Evolutionary conservation across 2,797 vertebrate genomes (phyloP), one percentile per base, ranked within the genome.

Genomic region (Podarcis lilfordi): DNA sequence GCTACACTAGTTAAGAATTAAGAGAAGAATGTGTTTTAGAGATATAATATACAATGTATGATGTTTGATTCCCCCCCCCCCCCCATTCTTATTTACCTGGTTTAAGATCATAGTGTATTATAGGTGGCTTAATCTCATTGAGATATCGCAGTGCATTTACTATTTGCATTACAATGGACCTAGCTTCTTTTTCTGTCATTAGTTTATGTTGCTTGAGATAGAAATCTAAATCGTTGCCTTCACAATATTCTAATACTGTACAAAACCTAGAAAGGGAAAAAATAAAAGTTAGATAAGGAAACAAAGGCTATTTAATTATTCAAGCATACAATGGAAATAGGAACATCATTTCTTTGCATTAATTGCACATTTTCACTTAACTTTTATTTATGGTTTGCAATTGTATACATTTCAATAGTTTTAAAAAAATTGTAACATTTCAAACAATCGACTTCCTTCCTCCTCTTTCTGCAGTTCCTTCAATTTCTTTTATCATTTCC

Each of bases 131-230:
- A 96, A 99, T 99, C 96, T 99, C 98, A 96, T 99, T 99, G 96
- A 99, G 98, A 97, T 99, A 99, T 95, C 98, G 98, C 97, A 99
- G 98, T 96, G 99, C 99, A 94, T 99, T 99, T 95, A 99, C 99
- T 92, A 99, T 99, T 97, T 99, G 99, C 99, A 99, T 99, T 95
- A 99, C 98, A 95, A 99, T 99, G 89, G 99, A 99, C 91, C 99
- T 98, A 82, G 98, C 99, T 97, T 99, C 99, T 96, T 99, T 99
- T 96, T 99, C 99, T 86, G 98, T 98, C 99, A 99, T 99, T 95
- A 99, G 96, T 97, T 99, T 99, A 96, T 99, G 98, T 95, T 99
- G 99, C 95, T 99, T 99, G 97, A 99, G 98, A 98, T 99, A 99
- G 96, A 99, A 99, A 98, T 99, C 99, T 97, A 99, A 98, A 96